phyloP scores from a whole-genome alignment of 2,113 vertebrate species.

The Hippocampus zosterae region DNA sequence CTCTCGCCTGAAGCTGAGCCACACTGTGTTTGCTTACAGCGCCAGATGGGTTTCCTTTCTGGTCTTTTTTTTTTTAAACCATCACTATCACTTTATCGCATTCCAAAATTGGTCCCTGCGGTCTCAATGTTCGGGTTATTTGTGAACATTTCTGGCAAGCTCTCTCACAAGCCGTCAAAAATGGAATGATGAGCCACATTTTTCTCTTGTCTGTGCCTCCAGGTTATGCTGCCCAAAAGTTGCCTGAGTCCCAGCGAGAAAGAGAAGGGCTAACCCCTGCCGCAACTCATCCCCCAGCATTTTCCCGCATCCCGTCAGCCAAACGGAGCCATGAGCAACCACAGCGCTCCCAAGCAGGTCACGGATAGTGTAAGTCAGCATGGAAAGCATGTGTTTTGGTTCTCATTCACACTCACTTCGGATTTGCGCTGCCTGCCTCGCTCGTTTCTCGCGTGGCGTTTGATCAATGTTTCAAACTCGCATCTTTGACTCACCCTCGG shows the following conservation, averaged over 20 bases:
- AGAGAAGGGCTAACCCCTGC: conserved; percentile 75
- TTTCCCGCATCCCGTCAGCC: conserved; percentile 21
- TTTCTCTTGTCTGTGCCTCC: conserved; percentile 17
- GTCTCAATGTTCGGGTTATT: no score
- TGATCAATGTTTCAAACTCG: no score
- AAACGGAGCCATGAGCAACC: conserved; percentile 67
- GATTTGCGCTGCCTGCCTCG: neutral
- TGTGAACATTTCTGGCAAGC: no score
- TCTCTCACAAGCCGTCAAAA: no score
- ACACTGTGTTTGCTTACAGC: no score
- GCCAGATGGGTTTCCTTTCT: no score
- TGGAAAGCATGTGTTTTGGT: neutral
- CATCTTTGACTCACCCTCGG: no score
- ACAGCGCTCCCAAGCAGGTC: conserved; percentile 45
- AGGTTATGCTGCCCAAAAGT: conserved; percentile 80
- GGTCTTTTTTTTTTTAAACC: no score
- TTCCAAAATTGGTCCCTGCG: no score
- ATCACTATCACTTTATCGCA: no score
- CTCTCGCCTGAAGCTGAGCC: no score
- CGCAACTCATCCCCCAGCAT: conserved; percentile 33
- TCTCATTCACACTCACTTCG: neutral
- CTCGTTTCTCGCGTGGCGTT: no score
- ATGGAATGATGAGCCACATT: neutral
- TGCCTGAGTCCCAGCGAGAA: conserved; percentile 76
- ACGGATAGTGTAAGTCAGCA: conserved; percentile 63